Evolutionary conservation across 2,888 invertebrate genomes (phyloP).

Genomic region (Lepidocyrtinus sp.): DNA sequence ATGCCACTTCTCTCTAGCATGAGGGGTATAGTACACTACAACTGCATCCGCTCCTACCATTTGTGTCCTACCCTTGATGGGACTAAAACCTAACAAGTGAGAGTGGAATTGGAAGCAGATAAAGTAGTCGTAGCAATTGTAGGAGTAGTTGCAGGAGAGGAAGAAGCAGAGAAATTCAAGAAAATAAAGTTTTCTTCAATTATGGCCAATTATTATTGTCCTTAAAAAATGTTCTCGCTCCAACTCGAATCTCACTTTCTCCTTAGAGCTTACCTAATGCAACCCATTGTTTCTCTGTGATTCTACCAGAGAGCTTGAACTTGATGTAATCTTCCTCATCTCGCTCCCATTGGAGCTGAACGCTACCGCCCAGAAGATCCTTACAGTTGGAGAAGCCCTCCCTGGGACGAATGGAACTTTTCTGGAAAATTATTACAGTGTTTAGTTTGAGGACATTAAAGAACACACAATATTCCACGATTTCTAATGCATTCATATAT

Average conservation of each 20-base stretch:
- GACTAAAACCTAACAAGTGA: constrained; percentile 68
- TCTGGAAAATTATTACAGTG: too few relatives aligned
- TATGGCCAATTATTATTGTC: constrained; percentile 53
- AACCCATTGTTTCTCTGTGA: constrained; percentile 88
- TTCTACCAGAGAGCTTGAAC: constrained; percentile 84
- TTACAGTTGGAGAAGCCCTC: constrained; percentile 79
- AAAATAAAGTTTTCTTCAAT: constrained; percentile 57
- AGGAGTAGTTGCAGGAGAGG: too few relatives aligned
- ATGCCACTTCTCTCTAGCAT: constrained; percentile 77
- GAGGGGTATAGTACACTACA: constrained; percentile 80
- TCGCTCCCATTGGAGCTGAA: constrained; percentile 91
- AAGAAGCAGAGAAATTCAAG: constrained; percentile 31
- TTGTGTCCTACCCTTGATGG: constrained; percentile 71
- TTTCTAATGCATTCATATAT: too few relatives aligned
- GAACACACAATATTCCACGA: too few relatives aligned
- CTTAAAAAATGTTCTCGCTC: constrained; percentile 19
- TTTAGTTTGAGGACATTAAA: too few relatives aligned
- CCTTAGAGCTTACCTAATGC: constrained; percentile 80
- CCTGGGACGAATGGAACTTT: constrained; percentile 73
- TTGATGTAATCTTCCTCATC: constrained; percentile 82
- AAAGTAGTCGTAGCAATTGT: too few relatives aligned
- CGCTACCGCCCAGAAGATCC: constrained; percentile 84
- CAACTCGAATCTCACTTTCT: constrained; percentile 7
- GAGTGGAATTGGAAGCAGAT: too few relatives aligned
- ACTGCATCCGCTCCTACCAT: constrained; percentile 89